Evolutionary conservation across 2,797 vertebrate genomes (phyloP).

Genomic region (Microhierax caerulescens): DNA sequence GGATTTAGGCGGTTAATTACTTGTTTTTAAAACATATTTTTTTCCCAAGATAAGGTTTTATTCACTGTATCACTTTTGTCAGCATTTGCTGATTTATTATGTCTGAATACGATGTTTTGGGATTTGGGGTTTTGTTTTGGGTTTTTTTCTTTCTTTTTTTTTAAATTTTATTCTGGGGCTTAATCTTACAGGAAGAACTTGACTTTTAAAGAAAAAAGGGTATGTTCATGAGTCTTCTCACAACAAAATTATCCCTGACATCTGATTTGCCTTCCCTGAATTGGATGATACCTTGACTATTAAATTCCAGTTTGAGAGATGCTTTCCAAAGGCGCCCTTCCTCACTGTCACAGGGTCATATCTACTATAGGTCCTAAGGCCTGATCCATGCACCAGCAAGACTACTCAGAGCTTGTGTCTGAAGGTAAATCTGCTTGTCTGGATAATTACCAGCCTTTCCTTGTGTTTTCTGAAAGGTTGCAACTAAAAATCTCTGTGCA

Average conservation of each 20-base stretch:
- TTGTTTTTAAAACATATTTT: neutral
- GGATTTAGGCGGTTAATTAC: neutral
- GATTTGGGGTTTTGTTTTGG: neutral
- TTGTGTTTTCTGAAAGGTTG: neutral
- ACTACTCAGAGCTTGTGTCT: neutral
- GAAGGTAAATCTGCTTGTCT: neutral
- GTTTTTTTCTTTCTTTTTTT: too few relatives aligned
- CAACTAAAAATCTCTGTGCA: neutral
- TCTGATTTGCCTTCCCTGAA: neutral
- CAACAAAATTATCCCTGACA: neutral
- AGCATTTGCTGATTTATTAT: neutral
- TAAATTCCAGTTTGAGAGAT: neutral
- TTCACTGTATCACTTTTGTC: neutral
- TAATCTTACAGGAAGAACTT: neutral
- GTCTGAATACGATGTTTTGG: neutral
- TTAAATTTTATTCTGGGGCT: rapidly evolving
- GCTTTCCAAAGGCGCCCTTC: neutral
- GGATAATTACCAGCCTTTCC: neutral
- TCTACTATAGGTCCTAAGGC: neutral
- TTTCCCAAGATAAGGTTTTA: neutral
- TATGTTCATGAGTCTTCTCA: rapidly evolving
- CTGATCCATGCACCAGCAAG: neutral
- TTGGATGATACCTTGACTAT: neutral
- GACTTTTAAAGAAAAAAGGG: neutral
- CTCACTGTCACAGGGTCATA: neutral